phyloP scores from a whole-genome alignment of 2,113 vertebrate genomes.

The Conger conger region DNA sequence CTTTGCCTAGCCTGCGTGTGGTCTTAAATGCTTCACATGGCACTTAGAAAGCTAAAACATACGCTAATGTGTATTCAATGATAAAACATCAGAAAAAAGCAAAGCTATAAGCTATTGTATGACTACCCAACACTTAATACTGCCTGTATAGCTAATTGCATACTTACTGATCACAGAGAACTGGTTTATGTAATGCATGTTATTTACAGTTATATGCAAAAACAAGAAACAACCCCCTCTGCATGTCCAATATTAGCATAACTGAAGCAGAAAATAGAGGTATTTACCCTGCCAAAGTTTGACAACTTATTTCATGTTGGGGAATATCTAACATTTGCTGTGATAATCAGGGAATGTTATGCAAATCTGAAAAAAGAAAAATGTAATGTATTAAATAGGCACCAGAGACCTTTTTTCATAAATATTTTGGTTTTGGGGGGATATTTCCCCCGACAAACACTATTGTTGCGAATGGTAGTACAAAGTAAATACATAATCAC shows the following conservation, averaged over 20 bases:
- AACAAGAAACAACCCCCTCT: conserved; percentile 7
- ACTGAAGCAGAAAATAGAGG: neutral
- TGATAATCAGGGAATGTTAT: conserved; percentile 18
- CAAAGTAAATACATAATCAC: too few species aligned
- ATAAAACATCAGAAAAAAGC: conserved; percentile 29
- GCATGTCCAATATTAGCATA: conserved; percentile 17
- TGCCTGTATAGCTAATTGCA: conserved; percentile 30
- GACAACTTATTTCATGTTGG: conserved; percentile 3
- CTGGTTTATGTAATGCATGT: neutral
- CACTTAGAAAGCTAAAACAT: conserved; percentile 35
- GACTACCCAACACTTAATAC: conserved; percentile 50
- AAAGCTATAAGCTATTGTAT: conserved; percentile 42
- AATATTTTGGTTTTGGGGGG: neutral
- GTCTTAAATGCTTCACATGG: conserved; percentile 31
- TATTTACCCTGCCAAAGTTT: conserved; percentile 27
- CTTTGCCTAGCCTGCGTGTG: neutral
- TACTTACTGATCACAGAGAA: neutral
- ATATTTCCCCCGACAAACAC: neutral
- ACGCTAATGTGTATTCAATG: neutral
- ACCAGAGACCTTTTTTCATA: neutral
- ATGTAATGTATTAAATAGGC: neutral
- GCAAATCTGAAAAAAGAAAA: neutral
- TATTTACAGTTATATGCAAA: conserved; percentile 18
- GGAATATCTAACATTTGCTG: neutral
- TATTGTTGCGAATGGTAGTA: neutral